Evolutionary conservation across 2,888 invertebrate species (phyloP).

Genomic region (Drosophila recens): DNA sequence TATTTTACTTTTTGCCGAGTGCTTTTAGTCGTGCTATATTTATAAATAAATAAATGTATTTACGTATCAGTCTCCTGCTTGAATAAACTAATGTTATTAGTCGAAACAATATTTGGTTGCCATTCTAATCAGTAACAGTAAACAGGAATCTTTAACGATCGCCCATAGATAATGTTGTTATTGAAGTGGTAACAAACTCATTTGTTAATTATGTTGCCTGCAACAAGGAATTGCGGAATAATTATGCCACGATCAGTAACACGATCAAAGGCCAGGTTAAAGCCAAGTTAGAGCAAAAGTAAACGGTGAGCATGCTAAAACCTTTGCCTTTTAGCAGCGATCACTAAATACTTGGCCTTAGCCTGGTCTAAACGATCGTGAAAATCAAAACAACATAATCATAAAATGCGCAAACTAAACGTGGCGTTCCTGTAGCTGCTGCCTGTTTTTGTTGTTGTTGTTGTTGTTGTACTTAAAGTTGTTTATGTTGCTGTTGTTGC

Average conservation of each 20-base stretch:
- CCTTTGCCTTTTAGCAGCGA: conserved; percentile 66
- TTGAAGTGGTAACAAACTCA: conserved; percentile 82
- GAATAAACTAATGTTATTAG: neutral
- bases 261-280: conserved; percentile 77
- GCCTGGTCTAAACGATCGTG: conserved; percentile 72
- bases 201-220: conserved; percentile 84
- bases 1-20: too few species aligned
- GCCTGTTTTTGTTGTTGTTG: conserved; percentile 54
- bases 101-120: neutral
- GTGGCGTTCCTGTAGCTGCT: conserved; percentile 70
- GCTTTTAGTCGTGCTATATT: too few species aligned
- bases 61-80: too few species aligned
- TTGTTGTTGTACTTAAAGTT: conserved; percentile 45
- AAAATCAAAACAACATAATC: conserved; percentile 81
- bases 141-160: conserved; percentile 8
- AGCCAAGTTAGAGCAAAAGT: conserved; percentile 44
- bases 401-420: conserved; percentile 81
- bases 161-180: conserved; percentile 38
- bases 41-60: too few species aligned
- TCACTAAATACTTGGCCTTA: conserved; percentile 75
- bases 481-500: conserved; percentile 32
- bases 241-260: conserved; percentile 80
- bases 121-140: neutral
- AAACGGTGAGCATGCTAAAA: conserved; percentile 51
- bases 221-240: conserved; percentile 65